Evolutionary conservation across 1,140 invertebrate species (phyloP).

Genomic region (Leptopilina boulardi): DNA sequence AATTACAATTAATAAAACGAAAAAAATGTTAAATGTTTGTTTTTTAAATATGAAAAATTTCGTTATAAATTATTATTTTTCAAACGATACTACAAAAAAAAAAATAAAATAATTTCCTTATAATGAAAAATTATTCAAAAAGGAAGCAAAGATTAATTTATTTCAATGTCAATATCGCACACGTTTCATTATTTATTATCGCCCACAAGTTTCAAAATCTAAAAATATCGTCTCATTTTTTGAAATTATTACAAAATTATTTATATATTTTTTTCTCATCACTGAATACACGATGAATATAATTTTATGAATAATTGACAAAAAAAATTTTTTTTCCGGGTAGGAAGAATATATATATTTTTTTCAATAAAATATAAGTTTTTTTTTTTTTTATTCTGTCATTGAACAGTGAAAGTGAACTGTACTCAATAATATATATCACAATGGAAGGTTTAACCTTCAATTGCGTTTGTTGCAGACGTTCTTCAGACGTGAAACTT

Average conservation of each 20-base stretch:
- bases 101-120: neutral
- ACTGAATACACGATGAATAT: too few relatives aligned
- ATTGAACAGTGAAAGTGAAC: slow-evolving; percentile 29
- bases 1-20: too few relatives aligned
- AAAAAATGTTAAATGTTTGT: too few relatives aligned
- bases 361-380: neutral
- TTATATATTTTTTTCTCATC: too few relatives aligned
- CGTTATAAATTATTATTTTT: too few relatives aligned
- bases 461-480: slow-evolving; percentile 16
- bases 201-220: neutral
- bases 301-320: neutral
- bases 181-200: neutral
- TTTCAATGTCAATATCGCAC: slow-evolving; percentile 4
- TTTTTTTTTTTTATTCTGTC: too few relatives aligned
- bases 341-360: neutral
- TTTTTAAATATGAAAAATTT: too few relatives aligned
- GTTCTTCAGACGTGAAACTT: neutral
- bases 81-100: too few relatives aligned
- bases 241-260: too few relatives aligned
- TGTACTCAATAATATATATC: neutral
- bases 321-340: neutral
- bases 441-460: slow-evolving; percentile 24
- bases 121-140: slow-evolving; percentile 4
- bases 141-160: neutral
- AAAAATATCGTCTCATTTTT: neutral